Evolutionary conservation across 2,888 invertebrate species (phyloP).

Genomic region (Cryptus viduatorius): DNA sequence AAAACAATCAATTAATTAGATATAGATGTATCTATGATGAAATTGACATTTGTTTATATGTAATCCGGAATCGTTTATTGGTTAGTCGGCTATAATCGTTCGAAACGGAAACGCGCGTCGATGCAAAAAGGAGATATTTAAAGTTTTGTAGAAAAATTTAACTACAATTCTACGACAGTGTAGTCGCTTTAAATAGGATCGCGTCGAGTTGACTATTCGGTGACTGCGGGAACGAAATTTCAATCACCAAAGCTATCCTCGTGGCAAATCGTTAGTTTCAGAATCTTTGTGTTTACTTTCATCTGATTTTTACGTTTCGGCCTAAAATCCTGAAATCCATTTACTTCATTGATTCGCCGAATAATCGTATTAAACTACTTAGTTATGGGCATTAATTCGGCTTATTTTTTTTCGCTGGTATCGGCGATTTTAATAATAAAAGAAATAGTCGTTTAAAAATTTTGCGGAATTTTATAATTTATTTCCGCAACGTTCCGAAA

Average conservation of each 20-base stretch:
- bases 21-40: conserved; percentile 61
- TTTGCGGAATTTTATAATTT: too few relatives aligned
- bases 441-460: too few relatives aligned
- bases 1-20: conserved; percentile 62
- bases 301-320: too few relatives aligned
- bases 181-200: conserved; percentile 30
- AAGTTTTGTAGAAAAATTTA: conserved; percentile 58
- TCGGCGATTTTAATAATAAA: too few relatives aligned
- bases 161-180: conserved; percentile 11
- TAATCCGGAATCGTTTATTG: conserved; percentile 62
- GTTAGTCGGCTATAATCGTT: conserved; percentile 44
- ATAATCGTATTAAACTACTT: too few relatives aligned
- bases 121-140: conserved; percentile 40
- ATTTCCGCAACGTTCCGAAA: too few relatives aligned
- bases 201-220: background rate
- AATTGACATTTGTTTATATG: conserved; percentile 65
- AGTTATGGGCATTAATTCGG: too few relatives aligned
- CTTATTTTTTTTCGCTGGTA: too few relatives aligned
- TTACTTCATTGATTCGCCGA: too few relatives aligned
- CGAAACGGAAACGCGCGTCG: conserved; percentile 30
- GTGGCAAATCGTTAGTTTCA: background rate
- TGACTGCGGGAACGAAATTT: background rate
- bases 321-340: too few relatives aligned
- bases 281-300: too few relatives aligned
- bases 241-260: background rate